phyloP scores from a whole-genome alignment of 2,888 invertebrate species.

The Troglohyphantes excavatus region DNA sequence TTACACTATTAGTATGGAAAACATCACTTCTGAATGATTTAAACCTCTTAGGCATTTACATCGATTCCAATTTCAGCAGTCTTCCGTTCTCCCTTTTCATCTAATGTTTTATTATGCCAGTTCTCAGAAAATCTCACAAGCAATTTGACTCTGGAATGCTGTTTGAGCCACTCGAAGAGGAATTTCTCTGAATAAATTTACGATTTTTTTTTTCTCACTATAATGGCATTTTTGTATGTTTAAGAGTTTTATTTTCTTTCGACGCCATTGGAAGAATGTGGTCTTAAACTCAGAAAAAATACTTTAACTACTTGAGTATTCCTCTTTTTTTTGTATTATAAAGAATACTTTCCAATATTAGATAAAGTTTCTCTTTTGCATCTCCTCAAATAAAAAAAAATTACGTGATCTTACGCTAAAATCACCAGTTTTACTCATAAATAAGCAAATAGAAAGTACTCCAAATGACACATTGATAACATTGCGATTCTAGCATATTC shows the following conservation, averaged over 20 bases:
- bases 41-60: conserved; percentile 16
- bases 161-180: conserved; percentile 10
- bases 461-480: too few species aligned
- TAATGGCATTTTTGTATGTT: conserved; percentile 3
- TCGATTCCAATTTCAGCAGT: not conserved
- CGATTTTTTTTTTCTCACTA: not conserved
- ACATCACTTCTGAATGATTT: too few species aligned
- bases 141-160: conserved; percentile 45
- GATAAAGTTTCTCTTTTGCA: too few species aligned
- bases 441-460: too few species aligned
- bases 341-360: too few species aligned
- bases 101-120: conserved; percentile 16
- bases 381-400: too few species aligned
- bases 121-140: conserved; percentile 24
- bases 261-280: not conserved
- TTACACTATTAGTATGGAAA: too few species aligned
- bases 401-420: too few species aligned
- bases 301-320: not conserved
- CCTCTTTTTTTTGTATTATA: too few species aligned
- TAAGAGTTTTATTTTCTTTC: not conserved
- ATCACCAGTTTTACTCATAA: too few species aligned
- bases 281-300: not conserved
- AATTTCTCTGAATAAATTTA: conserved; percentile 34
- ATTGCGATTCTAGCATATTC: too few species aligned
- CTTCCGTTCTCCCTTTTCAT: conserved; percentile 11